Evolutionary conservation across 2,888 invertebrate species (phyloP).

Genomic region (Conchocele bisecta): DNA sequence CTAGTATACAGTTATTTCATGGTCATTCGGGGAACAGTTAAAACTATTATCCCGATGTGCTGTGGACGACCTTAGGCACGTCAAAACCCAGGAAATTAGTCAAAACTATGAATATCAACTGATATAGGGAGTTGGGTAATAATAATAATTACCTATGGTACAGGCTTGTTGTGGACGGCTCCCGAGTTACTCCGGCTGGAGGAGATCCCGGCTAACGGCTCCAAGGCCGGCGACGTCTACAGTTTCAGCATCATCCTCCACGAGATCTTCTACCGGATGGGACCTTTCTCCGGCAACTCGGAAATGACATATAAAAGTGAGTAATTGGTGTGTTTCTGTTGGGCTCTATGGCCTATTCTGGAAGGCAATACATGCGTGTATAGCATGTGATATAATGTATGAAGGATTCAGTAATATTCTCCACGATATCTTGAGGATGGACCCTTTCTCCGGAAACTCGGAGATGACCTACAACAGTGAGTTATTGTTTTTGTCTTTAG

Average conservation of each 20-base stretch:
- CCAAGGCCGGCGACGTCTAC: conserved; percentile 54
- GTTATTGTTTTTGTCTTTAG: not conserved
- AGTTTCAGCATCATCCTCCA: conserved; percentile 57
- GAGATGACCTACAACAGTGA: conserved; percentile 51
- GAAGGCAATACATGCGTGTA: not conserved
- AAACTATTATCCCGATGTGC: too few species aligned
- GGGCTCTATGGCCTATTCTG: too few species aligned
- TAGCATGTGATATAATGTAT: not conserved
- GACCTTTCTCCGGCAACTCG: conserved; percentile 48
- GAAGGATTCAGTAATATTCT: conserved; percentile 57
- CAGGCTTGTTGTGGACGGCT: conserved; percentile 60
- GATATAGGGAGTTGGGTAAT: too few species aligned
- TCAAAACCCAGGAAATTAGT: too few species aligned
- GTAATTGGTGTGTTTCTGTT: not conserved
- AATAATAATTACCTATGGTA: not conserved
- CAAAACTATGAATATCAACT: too few species aligned
- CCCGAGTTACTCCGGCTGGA: conserved; percentile 41
- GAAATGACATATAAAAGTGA: conserved; percentile 51
- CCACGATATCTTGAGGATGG: conserved; percentile 60
- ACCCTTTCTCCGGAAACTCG: conserved; percentile 48
- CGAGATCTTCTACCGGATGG: conserved; percentile 60
- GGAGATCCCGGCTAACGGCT: not conserved
- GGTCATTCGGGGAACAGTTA: too few species aligned
- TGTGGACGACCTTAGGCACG: too few species aligned
- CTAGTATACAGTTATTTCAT: too few species aligned